Evolutionary conservation across 2,113 vertebrate genomes (phyloP).

Genomic region (Dipodomys ordii): DNA sequence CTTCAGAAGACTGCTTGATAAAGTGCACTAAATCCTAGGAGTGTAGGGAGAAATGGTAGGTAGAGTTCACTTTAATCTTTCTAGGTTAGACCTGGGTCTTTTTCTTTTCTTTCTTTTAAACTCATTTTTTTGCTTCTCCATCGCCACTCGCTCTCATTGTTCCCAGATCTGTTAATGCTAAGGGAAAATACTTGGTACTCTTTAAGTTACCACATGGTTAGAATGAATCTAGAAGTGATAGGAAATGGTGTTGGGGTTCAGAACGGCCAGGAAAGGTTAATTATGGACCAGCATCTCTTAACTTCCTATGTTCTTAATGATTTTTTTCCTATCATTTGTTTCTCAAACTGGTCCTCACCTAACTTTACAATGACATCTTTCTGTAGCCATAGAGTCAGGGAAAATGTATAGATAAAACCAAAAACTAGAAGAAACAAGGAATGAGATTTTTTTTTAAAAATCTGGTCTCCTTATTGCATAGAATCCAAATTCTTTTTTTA

Average conservation of each 20-base stretch:
- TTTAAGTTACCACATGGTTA: not conserved
- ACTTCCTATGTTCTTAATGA: not conserved
- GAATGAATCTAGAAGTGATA: constrained; percentile 24
- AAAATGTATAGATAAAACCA: not conserved
- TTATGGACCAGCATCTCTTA: not conserved
- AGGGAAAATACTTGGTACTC: not conserved
- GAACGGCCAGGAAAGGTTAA: not conserved
- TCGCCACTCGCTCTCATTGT: fast-evolving
- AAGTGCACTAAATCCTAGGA: constrained; percentile 1
- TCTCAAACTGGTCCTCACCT: not conserved
- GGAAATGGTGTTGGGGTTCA: not conserved
- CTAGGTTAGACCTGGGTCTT: not conserved
- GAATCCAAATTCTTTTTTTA: not conserved
- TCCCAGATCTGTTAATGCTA: not conserved
- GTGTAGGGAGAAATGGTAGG: not conserved
- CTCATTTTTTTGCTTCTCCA: not conserved
- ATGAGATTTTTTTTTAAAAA: not conserved
- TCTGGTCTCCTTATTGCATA: not conserved
- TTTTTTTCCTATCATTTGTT: not conserved
- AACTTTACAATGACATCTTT: not conserved
- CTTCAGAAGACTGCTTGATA: not conserved
- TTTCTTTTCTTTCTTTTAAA: not conserved
- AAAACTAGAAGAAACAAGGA: not conserved
- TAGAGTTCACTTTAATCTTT: constrained; percentile 28
- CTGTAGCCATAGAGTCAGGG: not conserved